Base-by-base conservation (phyloP, 2,888 invertebrate genomes). In the Tetragnatha montana region DNA sequence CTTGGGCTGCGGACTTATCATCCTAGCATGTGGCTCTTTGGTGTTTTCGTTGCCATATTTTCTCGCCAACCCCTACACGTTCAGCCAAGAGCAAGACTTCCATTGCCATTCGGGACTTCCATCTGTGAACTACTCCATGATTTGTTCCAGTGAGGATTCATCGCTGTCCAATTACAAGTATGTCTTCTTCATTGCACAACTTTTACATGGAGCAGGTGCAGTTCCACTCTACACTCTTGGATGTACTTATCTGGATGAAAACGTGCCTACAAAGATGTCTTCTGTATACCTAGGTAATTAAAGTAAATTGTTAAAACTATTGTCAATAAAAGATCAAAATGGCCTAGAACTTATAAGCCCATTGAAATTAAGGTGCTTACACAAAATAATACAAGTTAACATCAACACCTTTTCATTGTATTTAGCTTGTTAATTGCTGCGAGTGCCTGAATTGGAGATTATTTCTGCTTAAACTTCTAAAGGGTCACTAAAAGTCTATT, bases 181-280 rank as follows among this genome's bases (percentile, higher is more conserved):
- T 92, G 93, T 97, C 92, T 97, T 98, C 93, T 95, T 97, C 92
- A 93, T 95, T 47, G 97, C 96, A 0, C 97, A 97, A 93, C 95
- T 97, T 88, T 94, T 98, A 88, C 97, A 97, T 93, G 98, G 98
- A 60, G 96, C 96, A 2, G 98, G 98, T 49, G 96, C 97, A 0
- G 95, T 97, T 0, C 97, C 98, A 0, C 95, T 98, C 90, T 98
- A 96, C 94, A 98, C 98, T 0, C 95, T 98, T 78, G 97, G 97
- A 60, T 96, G 97, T 91, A 97, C 97, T 0, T 98, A 96, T 93
- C 95, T 98, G 91, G 97, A 98, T 93, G 97, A 98, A 94, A 97
- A 97, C 93, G 96, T 97, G 10, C 96, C 96, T 68, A 96, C 96
- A 93, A 96, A 96, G 93, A 96, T 96, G 95, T 96, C 97, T 50